Evolutionary conservation across 2,113 vertebrate genomes (phyloP), one percentile per base, ranked within the genome.

Genomic region (Mustela lutreola): DNA sequence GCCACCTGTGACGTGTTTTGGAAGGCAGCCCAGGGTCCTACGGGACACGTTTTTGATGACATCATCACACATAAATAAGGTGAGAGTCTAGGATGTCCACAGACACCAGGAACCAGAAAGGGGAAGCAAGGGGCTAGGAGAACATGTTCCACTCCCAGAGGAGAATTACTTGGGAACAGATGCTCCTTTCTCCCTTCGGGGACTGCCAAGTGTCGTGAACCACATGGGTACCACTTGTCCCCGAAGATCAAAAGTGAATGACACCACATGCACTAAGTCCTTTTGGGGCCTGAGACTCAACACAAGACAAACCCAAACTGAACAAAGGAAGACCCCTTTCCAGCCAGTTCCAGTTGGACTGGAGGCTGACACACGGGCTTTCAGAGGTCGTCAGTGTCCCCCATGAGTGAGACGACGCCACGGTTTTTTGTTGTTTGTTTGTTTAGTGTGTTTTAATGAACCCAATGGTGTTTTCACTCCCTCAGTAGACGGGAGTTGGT

Each of bases 21-120:
- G 24, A 18, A 18, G 36, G 48, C 80, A 91, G 31, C 8, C 24
- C 82, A 50, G 62, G 31, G 73, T 67, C 26, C 22, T 45, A 76
- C 2, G 24, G n/a, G 7, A 60, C 15, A 79, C 4, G 42, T 24
- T 80, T 80, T 26, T 36, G 33, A 42, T 80, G 73, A 7, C 10
- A 4, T 63, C 39, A 53, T 53, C 42, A 80, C 16, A 65, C 36
- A 45, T 6, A 26, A 73, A 31, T 26, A 63, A 36, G 22, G 11
- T 0, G 7, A 73, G n/a, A 11, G 42, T 7, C 16, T 21, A 3
- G 56, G 8, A 1, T 65, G 5, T 65, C 53, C 31, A 14, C 1
- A 80, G 56, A 63, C 39, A 26, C 33, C 73, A 73, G 33, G 21
- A 22, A 85, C 0, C 53, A 36, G 22, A 63, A 65, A 65, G 16